Evolutionary conservation across 1,140 invertebrate species (phyloP).

Genomic region (Drosophila obscura): DNA sequence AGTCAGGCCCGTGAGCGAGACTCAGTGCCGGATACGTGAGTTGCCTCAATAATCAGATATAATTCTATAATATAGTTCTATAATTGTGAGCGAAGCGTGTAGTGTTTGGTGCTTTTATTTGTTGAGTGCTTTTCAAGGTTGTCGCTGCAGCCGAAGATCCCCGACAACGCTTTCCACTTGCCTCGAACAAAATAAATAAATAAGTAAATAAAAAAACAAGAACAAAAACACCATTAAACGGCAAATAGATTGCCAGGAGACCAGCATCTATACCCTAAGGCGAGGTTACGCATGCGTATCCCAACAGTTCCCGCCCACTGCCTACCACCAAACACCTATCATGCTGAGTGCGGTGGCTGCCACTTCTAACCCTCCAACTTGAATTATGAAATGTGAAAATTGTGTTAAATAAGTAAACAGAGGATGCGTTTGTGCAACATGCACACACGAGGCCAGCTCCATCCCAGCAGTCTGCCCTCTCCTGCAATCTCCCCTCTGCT

Average conservation of each 20-base stretch:
- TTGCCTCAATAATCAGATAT: slow-evolving; percentile 6
- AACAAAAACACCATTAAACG: slow-evolving; percentile 52
- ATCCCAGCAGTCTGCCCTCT: too few species aligned
- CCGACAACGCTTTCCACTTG: slow-evolving; percentile 71
- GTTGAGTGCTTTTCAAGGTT: slow-evolving; percentile 76
- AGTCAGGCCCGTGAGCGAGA: slow-evolving; percentile 22
- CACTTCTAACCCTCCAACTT: slow-evolving; percentile 27
- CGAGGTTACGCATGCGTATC: slow-evolving; percentile 66
- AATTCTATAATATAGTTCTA: too few species aligned
- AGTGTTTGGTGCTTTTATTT: slow-evolving; percentile 48
- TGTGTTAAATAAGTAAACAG: slow-evolving; percentile 78
- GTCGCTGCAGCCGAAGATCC: slow-evolving; percentile 37
- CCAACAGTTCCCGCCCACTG: slow-evolving; percentile 13
- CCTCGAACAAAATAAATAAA: slow-evolving; percentile 13
- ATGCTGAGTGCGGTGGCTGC: neutral
- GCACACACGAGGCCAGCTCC: neutral
- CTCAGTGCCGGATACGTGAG: slow-evolving; percentile 42
- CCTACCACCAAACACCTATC: slow-evolving; percentile 10
- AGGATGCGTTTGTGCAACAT: slow-evolving; percentile 59
- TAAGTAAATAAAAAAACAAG: slow-evolving; percentile 20
- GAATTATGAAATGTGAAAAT: slow-evolving; percentile 77
- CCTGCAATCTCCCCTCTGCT: neutral
- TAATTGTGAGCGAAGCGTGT: slow-evolving; percentile 51
- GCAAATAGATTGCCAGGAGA: slow-evolving; percentile 11
- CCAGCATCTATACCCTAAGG: slow-evolving; percentile 19